Base-by-base conservation (phyloP, 2,797 vertebrate species). In the Aphelocoma californica region DNA sequence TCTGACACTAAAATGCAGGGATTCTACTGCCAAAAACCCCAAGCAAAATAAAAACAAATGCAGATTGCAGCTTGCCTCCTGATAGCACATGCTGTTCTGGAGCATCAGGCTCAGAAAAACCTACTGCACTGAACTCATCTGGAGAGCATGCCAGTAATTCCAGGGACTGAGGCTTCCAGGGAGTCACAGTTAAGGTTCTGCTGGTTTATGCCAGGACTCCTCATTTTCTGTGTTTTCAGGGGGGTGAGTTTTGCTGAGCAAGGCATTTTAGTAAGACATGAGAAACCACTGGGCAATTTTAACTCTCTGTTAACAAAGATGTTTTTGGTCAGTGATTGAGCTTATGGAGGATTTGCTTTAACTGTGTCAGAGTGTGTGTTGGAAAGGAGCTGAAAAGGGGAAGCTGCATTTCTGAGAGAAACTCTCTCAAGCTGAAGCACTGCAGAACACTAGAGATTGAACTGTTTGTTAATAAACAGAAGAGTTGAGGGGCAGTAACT, bases 41-140 rank as follows among this genome's bases (percentile, higher is more conserved):
- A 81, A 95, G 51, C n/a, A 94, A 94, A 95, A 84, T 7, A 78
- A 83, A 91, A 86, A 32, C 36, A 44, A 92, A 70, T 26, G 31
- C 40, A 82, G 74, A 89, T 28, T 80, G 47, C 56, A 87, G 48
- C 71, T 87, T 2, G 5, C 67, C 71, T 89, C 64, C 67, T 91
- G 86, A 73, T 44, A 84, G 51, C 64, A 86, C 60, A 60, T 28
- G 48, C 56, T 36, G 81, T 53, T 77, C 67, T 70, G 60, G 64
- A 91, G 75, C 71, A 80, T 23, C 56, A 67, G 71, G 21, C 64
- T 87, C 60, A 77, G 69, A 26, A 73, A 93, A 88, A 64, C 29
- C 44, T 44, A 32, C 50, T 71, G 56, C 67, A 48, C 42, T 10
- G 32, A 93, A 74, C 53, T 78, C 80, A 67, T 82, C 65, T 61